Percentiles rank a stretch among this genome's conserved stretches.
Evolutionary conservation across 2,797 vertebrate species (phyloP).

Genomic region (Tenualosa thibaudeaui): DNA sequence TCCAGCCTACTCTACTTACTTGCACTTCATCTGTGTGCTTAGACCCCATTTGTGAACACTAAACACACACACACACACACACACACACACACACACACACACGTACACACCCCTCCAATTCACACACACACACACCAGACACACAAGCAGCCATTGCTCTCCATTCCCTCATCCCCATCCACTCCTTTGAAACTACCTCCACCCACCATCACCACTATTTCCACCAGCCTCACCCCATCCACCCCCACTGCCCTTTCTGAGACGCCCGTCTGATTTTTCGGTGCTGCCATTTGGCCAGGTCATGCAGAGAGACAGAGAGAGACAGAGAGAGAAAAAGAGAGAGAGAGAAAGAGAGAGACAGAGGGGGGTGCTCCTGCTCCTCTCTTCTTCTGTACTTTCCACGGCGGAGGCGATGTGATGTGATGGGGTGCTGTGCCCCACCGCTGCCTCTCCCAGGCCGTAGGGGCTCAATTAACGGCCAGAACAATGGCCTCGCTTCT

Average conservation of each 20-base stretch:
- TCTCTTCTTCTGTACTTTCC: background rate
- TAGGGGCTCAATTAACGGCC: slow-evolving; percentile 57
- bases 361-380: slow-evolving; percentile 26
- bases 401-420: background rate
- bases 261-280: background rate
- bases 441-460: slow-evolving; percentile 46
- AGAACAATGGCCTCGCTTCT: slow-evolving; percentile 57
- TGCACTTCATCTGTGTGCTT: background rate
- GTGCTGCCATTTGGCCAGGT: slow-evolving; percentile 42
- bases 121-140: background rate
- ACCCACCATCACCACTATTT: background rate
- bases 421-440: slow-evolving; percentile 31
- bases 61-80: too few relatives aligned
- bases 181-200: background rate
- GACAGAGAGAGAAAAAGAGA: background rate
- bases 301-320: slow-evolving; percentile 25
- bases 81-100: too few relatives aligned
- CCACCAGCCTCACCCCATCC: background rate
- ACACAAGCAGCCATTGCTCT: background rate
- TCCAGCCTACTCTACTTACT: background rate
- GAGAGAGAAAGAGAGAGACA: background rate
- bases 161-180: background rate
- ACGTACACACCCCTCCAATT: too few relatives aligned
- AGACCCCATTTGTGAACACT: background rate
- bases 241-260: slow-evolving; percentile 31